Conservation (phyloP, 2,113 vertebrate species). For the Hippopotamus amphibius region DNA sequence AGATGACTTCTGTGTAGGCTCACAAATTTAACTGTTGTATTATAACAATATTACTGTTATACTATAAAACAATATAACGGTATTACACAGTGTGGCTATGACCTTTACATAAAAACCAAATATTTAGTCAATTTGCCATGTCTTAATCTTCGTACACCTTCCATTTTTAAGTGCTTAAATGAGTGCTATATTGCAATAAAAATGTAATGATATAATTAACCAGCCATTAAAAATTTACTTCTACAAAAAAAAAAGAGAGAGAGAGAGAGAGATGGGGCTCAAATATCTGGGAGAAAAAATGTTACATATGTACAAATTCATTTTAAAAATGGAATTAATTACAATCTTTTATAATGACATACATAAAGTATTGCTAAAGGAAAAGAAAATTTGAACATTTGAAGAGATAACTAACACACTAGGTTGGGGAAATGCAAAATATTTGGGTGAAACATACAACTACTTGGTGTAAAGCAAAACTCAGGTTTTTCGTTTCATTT, state of each 20-base stretch:
- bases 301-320: background rate
- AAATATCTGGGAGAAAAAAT: background rate
- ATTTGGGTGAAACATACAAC: background rate
- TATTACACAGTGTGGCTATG: slow-evolving; percentile 95
- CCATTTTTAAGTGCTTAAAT: slow-evolving; percentile 94
- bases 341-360: background rate
- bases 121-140: slow-evolving; percentile 93
- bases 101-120: slow-evolving; percentile 97
- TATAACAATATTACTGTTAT: slow-evolving; percentile 91
- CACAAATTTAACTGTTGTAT: slow-evolving; percentile 92
- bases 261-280: background rate
- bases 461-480: background rate
- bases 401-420: background rate
- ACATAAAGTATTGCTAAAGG: background rate
- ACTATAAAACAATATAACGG: slow-evolving; percentile 86
- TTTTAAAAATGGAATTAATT: background rate
- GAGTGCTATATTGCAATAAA: slow-evolving; percentile 93
- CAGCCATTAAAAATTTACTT: slow-evolving; percentile 92
- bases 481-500: background rate
- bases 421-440: background rate
- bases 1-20: slow-evolving; percentile 90
- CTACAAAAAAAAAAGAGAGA: slow-evolving; percentile 66
- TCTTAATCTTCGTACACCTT: slow-evolving; percentile 93
- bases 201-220: slow-evolving; percentile 94
- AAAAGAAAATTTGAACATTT: slow-evolving; percentile 32